Percentiles rank a stretch among this genome's conserved stretches.
Conservation (phyloP, 2,888 invertebrate species). For the Axea sp. region DNA sequence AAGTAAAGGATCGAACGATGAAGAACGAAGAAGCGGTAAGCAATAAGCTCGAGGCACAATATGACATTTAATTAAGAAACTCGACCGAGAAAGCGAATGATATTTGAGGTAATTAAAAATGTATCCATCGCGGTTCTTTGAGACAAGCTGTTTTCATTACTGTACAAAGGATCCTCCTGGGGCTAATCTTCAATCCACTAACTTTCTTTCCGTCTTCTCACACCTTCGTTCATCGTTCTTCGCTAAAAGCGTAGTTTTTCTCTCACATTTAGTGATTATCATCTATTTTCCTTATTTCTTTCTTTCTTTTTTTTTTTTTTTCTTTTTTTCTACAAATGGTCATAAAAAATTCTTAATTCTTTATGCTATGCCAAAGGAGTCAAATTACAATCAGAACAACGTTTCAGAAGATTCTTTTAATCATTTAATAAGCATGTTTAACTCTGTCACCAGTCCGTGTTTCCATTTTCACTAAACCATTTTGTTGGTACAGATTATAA, state of each 20-base stretch:
- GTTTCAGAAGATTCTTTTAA: conserved; percentile 75
- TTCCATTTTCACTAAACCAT: conserved; percentile 67
- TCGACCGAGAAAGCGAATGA: conserved; percentile 71
- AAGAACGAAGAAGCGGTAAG: conserved; percentile 28
- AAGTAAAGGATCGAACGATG: conserved; percentile 16
- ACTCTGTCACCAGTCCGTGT: conserved; percentile 69
- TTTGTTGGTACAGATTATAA: conserved; percentile 74
- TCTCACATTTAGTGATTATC: conserved; percentile 40
- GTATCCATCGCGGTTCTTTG: conserved; percentile 78
- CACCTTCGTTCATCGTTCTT: conserved; percentile 47
- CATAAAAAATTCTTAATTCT: conserved; percentile 38
- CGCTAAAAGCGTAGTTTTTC: conserved; percentile 41
- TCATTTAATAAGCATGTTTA: conserved; percentile 77
- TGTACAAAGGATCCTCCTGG: conserved; percentile 74
- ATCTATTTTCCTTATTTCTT: conserved; percentile 31
- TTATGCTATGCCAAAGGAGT: conserved; percentile 36
- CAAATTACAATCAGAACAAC: conserved; percentile 66
- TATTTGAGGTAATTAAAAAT: conserved; percentile 79
- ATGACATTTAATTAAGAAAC: conserved; percentile 79
- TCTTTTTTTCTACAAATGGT: conserved; percentile 28
- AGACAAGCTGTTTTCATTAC: conserved; percentile 74
- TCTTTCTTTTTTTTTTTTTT: too few relatives aligned
- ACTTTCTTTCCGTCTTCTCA: conserved; percentile 55
- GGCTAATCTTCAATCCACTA: conserved; percentile 70
- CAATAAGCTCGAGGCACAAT: conserved; percentile 69